Percentiles rank a stretch among this genome's conserved stretches.
Evolutionary conservation across 2,113 vertebrate species (phyloP).

Genomic region (Gnathonemus echidnorhynchus): DNA sequence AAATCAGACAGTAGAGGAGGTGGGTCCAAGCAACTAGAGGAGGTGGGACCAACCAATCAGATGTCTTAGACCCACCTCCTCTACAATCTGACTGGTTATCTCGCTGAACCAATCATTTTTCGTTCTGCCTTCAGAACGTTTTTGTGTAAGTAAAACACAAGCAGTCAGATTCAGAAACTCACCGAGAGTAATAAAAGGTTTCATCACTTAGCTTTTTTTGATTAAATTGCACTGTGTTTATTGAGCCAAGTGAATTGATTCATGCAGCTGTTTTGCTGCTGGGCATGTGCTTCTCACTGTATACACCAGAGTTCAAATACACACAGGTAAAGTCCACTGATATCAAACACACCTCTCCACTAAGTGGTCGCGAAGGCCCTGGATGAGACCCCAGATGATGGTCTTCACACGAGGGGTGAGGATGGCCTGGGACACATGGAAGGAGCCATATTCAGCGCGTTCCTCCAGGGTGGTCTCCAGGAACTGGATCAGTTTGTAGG

Average conservation of each 20-base stretch:
- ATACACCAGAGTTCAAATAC: background rate
- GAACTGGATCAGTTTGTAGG: conserved; percentile 80
- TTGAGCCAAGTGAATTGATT: background rate
- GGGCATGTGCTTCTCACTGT: background rate
- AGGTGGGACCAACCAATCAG: too few relatives aligned
- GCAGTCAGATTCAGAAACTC: background rate
- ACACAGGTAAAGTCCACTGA: background rate
- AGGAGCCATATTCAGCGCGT: conserved; percentile 69
- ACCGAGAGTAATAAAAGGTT: background rate
- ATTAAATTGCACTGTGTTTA: background rate
- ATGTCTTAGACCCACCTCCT: too few relatives aligned
- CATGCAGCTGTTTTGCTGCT: background rate
- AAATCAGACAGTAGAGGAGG: too few relatives aligned
- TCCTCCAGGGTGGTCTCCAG: conserved; percentile 84
- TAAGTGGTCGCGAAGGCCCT: conserved; percentile 81
- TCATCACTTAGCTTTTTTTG: background rate
- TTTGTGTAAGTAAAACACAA: too few relatives aligned
- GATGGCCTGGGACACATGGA: conserved; percentile 95
- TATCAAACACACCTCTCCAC: conserved; percentile 73
- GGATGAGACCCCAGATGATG: conserved; percentile 73
- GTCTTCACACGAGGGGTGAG: conserved; percentile 84
- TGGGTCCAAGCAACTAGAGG: too few relatives aligned
- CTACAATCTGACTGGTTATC: too few relatives aligned
- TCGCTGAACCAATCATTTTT: too few relatives aligned
- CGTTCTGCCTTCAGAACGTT: too few relatives aligned